Evolutionary conservation across 2,888 invertebrate species (phyloP), one percentile per base, ranked within the genome.

Genomic region (Cheilosia variabilis): DNA sequence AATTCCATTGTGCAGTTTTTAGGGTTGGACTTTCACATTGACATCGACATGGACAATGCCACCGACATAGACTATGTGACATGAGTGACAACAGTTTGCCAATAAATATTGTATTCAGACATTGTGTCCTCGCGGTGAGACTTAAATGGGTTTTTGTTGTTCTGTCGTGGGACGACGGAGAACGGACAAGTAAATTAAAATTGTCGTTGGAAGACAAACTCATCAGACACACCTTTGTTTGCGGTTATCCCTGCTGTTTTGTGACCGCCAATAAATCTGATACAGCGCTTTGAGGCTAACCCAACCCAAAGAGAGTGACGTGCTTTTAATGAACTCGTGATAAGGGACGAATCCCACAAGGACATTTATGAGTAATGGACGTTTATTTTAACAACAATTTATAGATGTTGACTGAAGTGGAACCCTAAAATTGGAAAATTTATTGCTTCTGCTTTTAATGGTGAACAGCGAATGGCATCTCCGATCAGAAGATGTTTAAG

Each of bases 201-300:
- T 66, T 72, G 77, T 72, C 71, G 10, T 43, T 52, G 53, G 57
- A 63, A 62, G 45, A 31, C 58, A 68, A 58, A 52, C 68, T 77
- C 68, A 45, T 69, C 75, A 62, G 75, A 65, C 79, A 58, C 84
- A 80, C 84, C 84, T 84, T 84, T 80, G 80, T 80, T 75, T 80
- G 60, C 17, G 75, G 37, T 69, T 84, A 75, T 65, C 10, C 22
- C 31, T 17, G 55, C 55, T 66, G 22, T 73, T 83, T 66, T 83
- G 72, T 63, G 78, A 78, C 78, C 68, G 34, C 47, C 68, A 73
- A 78, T 63, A 78, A 78, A 73, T 78, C 69, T 55, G 65, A 60
- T 71, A 71, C 68, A 69, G 34, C 68, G 34, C 68, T 43, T 31
- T 19, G 62, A 37, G 45, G 27, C 45, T 19, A 66, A 68, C 78